Conservation (phyloP, 2,113 vertebrate species). For the Microcebus jonahi region DNA sequence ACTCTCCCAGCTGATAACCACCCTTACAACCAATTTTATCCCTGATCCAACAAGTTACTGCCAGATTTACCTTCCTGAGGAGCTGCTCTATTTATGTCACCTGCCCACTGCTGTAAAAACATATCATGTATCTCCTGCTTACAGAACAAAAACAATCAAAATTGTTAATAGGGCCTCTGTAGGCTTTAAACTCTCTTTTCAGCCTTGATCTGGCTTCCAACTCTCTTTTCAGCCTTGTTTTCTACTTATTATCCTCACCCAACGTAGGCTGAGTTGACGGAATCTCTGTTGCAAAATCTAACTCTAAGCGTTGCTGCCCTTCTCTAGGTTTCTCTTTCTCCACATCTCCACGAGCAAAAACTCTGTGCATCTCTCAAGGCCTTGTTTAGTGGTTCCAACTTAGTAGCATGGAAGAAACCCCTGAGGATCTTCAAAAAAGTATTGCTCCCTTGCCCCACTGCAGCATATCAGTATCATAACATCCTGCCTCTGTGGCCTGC, state of each 20-base stretch:
- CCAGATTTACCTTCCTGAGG: neutral
- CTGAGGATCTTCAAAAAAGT: neutral
- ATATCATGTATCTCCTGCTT: neutral
- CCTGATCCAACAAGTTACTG: neutral
- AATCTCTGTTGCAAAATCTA: neutral
- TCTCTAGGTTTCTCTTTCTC: neutral
- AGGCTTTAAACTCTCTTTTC: neutral
- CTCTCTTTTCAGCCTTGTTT: neutral
- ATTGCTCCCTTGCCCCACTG: neutral
- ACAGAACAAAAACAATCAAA: neutral
- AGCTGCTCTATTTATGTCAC: neutral
- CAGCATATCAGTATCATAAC: rapidly evolving
- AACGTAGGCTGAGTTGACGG: neutral
- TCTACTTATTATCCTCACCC: neutral
- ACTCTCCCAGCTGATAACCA: neutral
- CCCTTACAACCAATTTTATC: neutral
- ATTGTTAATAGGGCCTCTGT: neutral
- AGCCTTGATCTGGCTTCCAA: neutral
- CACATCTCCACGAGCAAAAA: neutral
- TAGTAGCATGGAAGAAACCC: neutral
- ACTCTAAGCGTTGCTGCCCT: neutral
- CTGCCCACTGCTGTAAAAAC: neutral
- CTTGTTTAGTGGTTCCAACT: neutral
- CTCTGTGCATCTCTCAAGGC: neutral
- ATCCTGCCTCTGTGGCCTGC: rapidly evolving